These are phyloP conservation scores for Rhingia rostrata DNA, from an alignment of 2,888 invertebrate species.

Conservation along the genomic window DNA sequence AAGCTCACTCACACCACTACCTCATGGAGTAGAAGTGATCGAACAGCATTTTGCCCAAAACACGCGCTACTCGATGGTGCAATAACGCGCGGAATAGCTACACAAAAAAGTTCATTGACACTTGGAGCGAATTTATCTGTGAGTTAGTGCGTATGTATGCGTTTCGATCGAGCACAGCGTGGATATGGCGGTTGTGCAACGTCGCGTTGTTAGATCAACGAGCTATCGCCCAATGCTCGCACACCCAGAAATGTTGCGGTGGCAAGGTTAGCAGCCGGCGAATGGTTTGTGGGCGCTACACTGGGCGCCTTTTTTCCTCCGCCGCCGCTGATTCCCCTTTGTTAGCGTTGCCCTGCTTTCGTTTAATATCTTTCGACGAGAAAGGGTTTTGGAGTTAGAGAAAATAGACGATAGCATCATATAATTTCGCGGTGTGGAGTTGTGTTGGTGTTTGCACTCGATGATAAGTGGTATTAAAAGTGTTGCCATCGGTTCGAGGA, in stretches of 20 bases:
- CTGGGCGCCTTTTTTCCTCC: constrained; percentile 39
- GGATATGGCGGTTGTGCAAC: constrained; percentile 51
- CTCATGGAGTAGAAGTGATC: constrained; percentile 7
- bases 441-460: constrained; percentile 47
- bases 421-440: constrained; percentile 37
- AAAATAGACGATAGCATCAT: not conserved
- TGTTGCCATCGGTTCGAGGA: constrained; percentile 26
- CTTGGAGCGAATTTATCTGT: constrained; percentile 71
- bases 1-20: constrained; percentile 32
- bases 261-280: constrained; percentile 68
- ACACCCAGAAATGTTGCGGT: constrained; percentile 48
- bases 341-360: constrained; percentile 15
- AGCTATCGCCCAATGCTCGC: constrained; percentile 23
- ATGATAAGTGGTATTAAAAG: not conserved
- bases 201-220: not conserved
- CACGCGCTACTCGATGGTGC: constrained; percentile 48
- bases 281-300: constrained; percentile 41
- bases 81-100: constrained; percentile 69
- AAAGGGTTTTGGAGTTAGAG: constrained; percentile 15
- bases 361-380: constrained; percentile 37
- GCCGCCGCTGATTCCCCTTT: not conserved
- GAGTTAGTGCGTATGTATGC: constrained; percentile 28
- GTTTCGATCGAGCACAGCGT: constrained; percentile 30
- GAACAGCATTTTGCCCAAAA: constrained; percentile 42
- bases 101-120: constrained; percentile 65